Base-by-base conservation (phyloP, 2,113 vertebrate genomes). In the Corythaeola cristata region DNA sequence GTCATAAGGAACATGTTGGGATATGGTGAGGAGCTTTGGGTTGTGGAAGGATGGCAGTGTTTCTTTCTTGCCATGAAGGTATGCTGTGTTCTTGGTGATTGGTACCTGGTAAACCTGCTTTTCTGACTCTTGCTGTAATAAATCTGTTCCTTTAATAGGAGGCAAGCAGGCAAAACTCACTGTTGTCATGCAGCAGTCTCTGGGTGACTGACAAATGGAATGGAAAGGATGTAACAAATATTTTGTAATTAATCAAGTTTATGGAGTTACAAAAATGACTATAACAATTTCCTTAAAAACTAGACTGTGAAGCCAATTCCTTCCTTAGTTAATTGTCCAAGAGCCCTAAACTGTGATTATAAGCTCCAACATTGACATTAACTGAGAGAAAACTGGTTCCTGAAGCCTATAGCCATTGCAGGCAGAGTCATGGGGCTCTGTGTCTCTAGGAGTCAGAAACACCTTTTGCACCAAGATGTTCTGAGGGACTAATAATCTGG, bases 401-500 rank as follows among this genome's bases (percentile, higher is more conserved):
- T 77, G 81, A 74, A 69, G 39, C 41, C n/a, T 18, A 35, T 20
- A 71, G 49, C 37, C 2, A 3, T 52, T 69, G 58, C 35, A 80
- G 50, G 67, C 17, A 85, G 67, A 89, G 73, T 32, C 1, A 2
- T 27, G 35, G 49, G 52, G 47, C 52, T 89, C 55, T 75, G 76
- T 9, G 5, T 60, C 4, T 0, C 52, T n/a, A 30, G 58, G 63
- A 75, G 50, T 75, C 84, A 92, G 84, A 88, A 94, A 82, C 37
- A 76, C 45, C 55, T 83, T 84, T 88, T 79, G 47, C 71, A n/a
- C 35, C n/a, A 32, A 92, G 56, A 18, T 79, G 33, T 87, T 91
- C 87, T 64, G 52, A 88, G 71, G 41, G 22, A 75, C 62, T 89
- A 88, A 91, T 76, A 85, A 39, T 55, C 83, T 89, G n/a, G 33